These are phyloP conservation scores for Tokudaia tokunoshimensis DNA, from an alignment of 2,797 vertebrate genomes.

Conservation along the genomic window DNA sequence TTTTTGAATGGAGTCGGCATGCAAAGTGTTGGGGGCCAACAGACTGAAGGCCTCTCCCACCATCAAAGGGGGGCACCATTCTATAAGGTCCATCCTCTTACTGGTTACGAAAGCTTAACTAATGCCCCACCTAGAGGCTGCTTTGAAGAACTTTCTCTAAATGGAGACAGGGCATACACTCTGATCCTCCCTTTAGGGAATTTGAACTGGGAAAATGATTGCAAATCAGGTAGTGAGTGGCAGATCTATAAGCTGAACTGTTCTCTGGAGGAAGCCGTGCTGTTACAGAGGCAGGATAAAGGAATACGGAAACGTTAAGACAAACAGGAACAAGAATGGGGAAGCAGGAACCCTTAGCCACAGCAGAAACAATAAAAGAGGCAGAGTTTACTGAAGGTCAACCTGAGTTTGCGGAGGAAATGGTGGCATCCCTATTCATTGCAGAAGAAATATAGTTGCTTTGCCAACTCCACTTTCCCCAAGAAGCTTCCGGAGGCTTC, in stretches of 20 bases:
- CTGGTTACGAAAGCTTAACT: neutral
- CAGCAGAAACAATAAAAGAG: neutral
- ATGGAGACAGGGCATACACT: neutral
- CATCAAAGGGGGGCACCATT: neutral
- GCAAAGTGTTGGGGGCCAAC: neutral
- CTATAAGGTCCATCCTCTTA: neutral
- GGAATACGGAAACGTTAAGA: neutral
- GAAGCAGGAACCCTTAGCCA: slow-evolving; percentile 17
- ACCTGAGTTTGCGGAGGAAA: neutral
- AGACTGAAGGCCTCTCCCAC: neutral
- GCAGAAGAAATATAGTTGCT: neutral
- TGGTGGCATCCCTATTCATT: neutral
- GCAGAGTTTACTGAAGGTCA: neutral
- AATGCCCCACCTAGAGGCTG: neutral
- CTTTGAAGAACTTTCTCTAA: slow-evolving; percentile 29
- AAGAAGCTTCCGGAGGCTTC: neutral
- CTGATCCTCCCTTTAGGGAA: neutral
- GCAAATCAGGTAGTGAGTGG: too few relatives aligned
- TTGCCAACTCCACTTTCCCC: neutral
- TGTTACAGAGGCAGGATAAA: neutral
- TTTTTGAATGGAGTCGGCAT: neutral
- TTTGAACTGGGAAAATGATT: neutral
- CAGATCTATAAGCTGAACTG: neutral
- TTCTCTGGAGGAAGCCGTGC: neutral
- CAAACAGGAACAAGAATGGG: slow-evolving; percentile 51